Evolutionary conservation across 2,113 vertebrate species (phyloP).

Genomic region (Kobus ellipsiprymnus): DNA sequence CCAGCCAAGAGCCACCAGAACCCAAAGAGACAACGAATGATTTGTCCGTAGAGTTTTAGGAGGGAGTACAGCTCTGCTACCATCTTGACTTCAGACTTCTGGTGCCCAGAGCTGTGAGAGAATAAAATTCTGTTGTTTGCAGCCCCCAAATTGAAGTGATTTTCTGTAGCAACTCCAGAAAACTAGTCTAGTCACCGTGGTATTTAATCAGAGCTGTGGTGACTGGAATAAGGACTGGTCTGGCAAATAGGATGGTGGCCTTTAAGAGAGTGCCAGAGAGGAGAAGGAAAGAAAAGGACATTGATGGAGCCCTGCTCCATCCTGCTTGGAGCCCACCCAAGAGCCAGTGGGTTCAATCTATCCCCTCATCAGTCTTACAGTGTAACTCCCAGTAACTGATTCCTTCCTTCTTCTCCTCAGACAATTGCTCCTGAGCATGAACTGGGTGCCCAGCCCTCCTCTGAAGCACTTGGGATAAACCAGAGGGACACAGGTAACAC

Average conservation of each 20-base stretch:
- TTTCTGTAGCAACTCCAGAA: not conserved
- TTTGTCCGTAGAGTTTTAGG: not conserved
- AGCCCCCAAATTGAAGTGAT: not conserved
- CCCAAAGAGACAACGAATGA: not conserved
- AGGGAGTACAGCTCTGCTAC: not conserved
- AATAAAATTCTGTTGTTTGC: not conserved
- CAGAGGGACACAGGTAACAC: not conserved
- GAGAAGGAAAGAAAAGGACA: not conserved
- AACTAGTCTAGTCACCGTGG: fast-evolving
- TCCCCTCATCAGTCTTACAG: fast-evolving
- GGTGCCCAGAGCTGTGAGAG: not conserved
- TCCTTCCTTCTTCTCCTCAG: not conserved
- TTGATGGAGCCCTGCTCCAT: not conserved
- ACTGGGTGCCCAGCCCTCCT: not conserved
- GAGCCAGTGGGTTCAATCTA: too few species aligned
- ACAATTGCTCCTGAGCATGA: not conserved
- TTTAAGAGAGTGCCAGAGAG: not conserved
- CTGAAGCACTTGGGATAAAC: not conserved
- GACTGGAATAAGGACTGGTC: not conserved
- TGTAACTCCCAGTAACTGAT: not conserved
- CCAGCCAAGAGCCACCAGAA: not conserved
- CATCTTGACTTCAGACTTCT: not conserved
- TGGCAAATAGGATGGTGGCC: not conserved
- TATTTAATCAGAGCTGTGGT: not conserved
- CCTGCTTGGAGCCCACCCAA: too few species aligned